Evolutionary conservation across 2,888 invertebrate genomes (phyloP), one percentile per base, ranked within the genome.

Genomic region (Meiosimyza decipiens): DNA sequence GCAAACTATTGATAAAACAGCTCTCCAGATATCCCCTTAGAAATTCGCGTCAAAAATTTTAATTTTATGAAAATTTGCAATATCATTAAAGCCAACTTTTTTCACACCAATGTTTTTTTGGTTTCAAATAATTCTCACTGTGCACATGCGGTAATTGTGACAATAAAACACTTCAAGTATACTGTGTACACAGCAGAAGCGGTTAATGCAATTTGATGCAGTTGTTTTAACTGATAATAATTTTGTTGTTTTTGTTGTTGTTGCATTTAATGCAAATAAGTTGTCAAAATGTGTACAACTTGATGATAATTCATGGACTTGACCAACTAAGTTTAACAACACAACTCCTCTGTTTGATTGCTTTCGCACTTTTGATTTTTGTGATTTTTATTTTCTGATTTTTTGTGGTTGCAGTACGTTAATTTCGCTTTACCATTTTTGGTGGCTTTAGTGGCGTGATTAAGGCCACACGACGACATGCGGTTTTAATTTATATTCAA

Each of bases 241-340:
- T 60, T 18, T 57, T 65, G 52, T 54, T 62, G 55, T 59, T 40
- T 28, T 72, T 57, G 52, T 65, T 70, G 50, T 28, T 67, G 47
- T 59, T 40, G 40, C 33, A 64, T 40, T 70, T 59, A 71, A 71
- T 71, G 73, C 73, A 73, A 73, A 73, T 73, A 63, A 73, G 71
- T 63, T 71, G 71, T 71, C 71, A 66, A 59, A 66, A 55, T 40
- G 50, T 55, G 12, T 12, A 71, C 73, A 71, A 73, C 47, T 69
- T 67, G 71, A 66, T 71, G 66, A 66, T 67, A 68, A 73, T 66
- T 16, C 65, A 71, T 70, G 47, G 13, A 62, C 40, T 62, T 62
- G 16, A 16, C 50, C 63, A 63, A 50, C 40, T 40, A 40, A 40
- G 40, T n/a, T 63, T 63, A 22, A 50, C 63, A 63, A 49, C 50